These are phyloP conservation scores for Cottoperca gobio DNA, from an alignment of 2,797 vertebrate genomes.

Conservation along the genomic window DNA sequence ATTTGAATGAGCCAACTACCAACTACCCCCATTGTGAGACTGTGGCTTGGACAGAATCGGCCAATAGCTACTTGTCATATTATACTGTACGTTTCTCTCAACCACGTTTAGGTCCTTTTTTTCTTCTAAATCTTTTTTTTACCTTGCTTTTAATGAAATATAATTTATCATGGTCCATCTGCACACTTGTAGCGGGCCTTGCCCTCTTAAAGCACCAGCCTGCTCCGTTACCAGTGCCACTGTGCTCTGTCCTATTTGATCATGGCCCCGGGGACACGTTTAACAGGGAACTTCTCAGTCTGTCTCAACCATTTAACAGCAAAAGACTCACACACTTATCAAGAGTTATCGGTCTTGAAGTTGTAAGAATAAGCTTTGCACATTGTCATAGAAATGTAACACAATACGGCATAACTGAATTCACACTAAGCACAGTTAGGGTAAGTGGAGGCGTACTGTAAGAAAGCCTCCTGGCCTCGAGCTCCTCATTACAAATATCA, in stretches of 20 bases:
- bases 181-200: background rate
- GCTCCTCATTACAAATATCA: background rate
- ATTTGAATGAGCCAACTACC: constrained; percentile 32
- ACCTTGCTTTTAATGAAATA: background rate
- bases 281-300: constrained; percentile 39
- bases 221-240: constrained; percentile 4
- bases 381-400: constrained; percentile 50
- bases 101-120: background rate
- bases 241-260: constrained; percentile 24
- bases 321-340: constrained; percentile 27
- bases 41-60: constrained; percentile 16
- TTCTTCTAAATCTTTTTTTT: background rate
- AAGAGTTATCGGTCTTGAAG: constrained; percentile 12
- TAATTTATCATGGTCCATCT: background rate
- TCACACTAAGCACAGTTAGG: constrained; percentile 3
- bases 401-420: constrained; percentile 3
- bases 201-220: constrained; percentile 4
- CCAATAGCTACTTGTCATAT: background rate
- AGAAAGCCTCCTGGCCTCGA: background rate
- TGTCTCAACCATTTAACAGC: constrained; percentile 51
- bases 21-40: constrained; percentile 35
- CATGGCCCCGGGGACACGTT: constrained; percentile 31
- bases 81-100: background rate
- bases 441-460: background rate
- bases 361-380: constrained; percentile 37